Conservation (phyloP, 2,888 invertebrate species). For the Oscheius onirici region DNA sequence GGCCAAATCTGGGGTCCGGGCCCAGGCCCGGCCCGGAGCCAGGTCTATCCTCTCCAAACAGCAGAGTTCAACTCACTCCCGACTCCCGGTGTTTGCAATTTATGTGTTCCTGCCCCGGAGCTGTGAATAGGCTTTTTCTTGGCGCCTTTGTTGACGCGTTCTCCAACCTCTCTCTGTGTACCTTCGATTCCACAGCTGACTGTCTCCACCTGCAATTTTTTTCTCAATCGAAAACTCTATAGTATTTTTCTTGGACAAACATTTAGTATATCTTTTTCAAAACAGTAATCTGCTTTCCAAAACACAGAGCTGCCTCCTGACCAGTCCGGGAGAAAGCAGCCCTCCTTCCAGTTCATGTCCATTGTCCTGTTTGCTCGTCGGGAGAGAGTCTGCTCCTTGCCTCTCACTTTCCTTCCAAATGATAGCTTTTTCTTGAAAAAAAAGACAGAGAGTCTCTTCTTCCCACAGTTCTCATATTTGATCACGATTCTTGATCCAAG, state of each 20-base stretch:
- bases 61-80: not conserved
- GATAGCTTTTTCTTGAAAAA: constrained; percentile 3
- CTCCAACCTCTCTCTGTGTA: not conserved
- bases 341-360: constrained; percentile 24
- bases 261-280: no score
- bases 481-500: not conserved
- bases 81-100: constrained; percentile 8
- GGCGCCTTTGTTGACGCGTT: constrained; percentile 14
- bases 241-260: no score
- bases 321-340: not conserved
- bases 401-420: not conserved
- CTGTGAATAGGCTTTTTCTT: constrained; percentile 10
- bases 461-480: not conserved
- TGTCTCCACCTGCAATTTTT: not conserved
- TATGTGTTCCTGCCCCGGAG: not conserved
- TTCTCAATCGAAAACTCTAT: not conserved
- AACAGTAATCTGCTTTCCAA: no score
- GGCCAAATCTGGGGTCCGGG: no score
- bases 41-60: not conserved
- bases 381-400: not conserved
- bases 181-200: not conserved
- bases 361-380: constrained; percentile 10
- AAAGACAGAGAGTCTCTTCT: not conserved
- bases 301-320: no score
- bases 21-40: no score